Evolutionary conservation across 2,113 vertebrate species (phyloP), one percentile per base, ranked within the genome.

Genomic region (Bufo bufo): DNA sequence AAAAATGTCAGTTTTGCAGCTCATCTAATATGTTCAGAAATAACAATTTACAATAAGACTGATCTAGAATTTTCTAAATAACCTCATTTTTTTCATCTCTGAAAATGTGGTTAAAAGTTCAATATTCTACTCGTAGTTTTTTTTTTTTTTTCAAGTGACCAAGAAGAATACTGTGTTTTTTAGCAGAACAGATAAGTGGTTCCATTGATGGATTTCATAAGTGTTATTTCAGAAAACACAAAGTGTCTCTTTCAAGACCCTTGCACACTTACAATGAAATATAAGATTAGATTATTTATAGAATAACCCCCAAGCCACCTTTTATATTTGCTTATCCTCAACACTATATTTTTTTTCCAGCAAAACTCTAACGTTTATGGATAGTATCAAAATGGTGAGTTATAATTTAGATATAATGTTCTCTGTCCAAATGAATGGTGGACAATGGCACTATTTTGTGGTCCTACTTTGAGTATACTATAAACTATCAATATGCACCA

Each of bases 101-200:
- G 14, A 81, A 33, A 17, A 61, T 45, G 14, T 45, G 19, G 43
- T 59, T 19, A 81, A 81, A 45, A 16, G 78, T 59, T 81, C 50
- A 59, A 52, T 59, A 81, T 45, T 45, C 56, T 61, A 11, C 54
- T 19, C 19, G 78, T 43, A 17, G 56, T 20, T 81, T 10, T 52
- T 33, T 33, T 33, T 9, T 79, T 81, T 81, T 78, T 81, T 81
- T 50, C 19, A 66, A 66, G 59, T 83, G 45, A 50, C 45, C 13
- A 9, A 45, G 5, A n/a, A 23, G 19, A 66, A 23, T 61, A n/a
- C 33, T 66, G 43, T 43, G 13, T 14, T 47, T 81, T 80, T 81
- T 81, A 81, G 47, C 61, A 82, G 80, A 17, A 66, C 61, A 83
- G 47, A 66, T 83, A 23, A 83, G 61, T 83, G 81, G 56, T 61